Evolutionary conservation across 2,113 vertebrate species (phyloP).

Genomic region (Scomber colias): DNA sequence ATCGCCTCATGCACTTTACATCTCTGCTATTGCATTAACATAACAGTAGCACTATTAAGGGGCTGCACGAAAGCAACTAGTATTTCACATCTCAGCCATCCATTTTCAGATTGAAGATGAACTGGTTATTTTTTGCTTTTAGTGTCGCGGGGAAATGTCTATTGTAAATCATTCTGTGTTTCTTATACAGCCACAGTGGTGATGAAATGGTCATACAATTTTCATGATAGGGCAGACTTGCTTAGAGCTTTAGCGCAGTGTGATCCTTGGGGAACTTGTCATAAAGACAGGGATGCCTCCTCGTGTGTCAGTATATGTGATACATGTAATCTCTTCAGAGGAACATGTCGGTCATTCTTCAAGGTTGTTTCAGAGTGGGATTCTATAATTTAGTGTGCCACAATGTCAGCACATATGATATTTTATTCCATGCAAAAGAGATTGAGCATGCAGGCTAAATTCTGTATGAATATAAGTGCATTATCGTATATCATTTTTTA

Average conservation of each 20-base stretch:
- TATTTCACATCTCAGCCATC: conserved; percentile 20
- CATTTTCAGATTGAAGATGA: conserved; percentile 8
- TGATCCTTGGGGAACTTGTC: conserved; percentile 43
- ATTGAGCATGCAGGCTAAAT: background rate
- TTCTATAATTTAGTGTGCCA: conserved; percentile 20
- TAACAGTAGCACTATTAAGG: conserved; percentile 35
- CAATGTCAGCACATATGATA: conserved; percentile 30
- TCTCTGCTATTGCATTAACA: conserved; percentile 43
- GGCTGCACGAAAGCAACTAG: conserved; percentile 21
- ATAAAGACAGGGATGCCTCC: conserved; percentile 40
- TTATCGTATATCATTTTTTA: conserved; percentile 11
- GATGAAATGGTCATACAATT: conserved; percentile 29
- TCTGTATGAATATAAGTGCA: background rate
- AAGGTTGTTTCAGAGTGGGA: conserved; percentile 59
- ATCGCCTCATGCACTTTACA: conserved; percentile 58
- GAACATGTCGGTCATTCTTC: conserved; percentile 50
- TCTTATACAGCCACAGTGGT: conserved; percentile 23
- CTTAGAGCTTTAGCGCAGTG: conserved; percentile 38
- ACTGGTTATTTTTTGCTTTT: conserved; percentile 14
- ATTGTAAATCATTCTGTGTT: background rate
- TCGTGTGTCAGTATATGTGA: conserved; percentile 38
- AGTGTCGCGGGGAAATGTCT: background rate
- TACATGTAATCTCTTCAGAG: conserved; percentile 53
- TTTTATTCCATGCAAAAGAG: background rate
- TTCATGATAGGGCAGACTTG: conserved; percentile 18